A percentile compares a stretch with the other conserved stretches of the same genome.
These are phyloP conservation scores for Odontamblyopus rebecca DNA, from an alignment of 2,797 vertebrate species.

Conservation along the genomic window DNA sequence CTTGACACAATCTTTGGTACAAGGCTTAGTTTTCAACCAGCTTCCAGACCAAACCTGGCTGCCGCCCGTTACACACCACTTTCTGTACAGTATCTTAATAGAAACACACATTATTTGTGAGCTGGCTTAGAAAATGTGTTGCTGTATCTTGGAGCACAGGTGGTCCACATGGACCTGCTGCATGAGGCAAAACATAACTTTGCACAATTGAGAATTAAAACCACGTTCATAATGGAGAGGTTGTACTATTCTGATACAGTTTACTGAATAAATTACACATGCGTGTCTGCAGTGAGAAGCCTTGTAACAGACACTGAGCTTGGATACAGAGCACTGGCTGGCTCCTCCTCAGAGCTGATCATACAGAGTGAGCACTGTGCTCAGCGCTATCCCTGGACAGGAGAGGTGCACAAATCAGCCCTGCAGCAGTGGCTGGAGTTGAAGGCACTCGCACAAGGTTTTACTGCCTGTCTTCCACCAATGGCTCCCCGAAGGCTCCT, in stretches of 20 bases:
- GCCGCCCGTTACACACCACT: too few relatives aligned
- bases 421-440: constrained; percentile 66
- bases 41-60: too few relatives aligned
- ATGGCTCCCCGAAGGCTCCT: constrained; percentile 74
- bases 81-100: neutral
- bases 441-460: constrained; percentile 71
- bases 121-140: neutral
- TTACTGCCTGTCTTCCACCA: constrained; percentile 76
- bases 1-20: too few relatives aligned
- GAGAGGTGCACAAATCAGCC: constrained; percentile 75
- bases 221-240: neutral
- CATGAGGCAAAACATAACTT: neutral
- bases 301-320: constrained; percentile 24
- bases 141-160: neutral
- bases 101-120: neutral
- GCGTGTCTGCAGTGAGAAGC: neutral
- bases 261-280: neutral
- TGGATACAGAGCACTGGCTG: constrained; percentile 43
- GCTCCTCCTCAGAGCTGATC: constrained; percentile 58
- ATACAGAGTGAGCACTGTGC: constrained; percentile 63
- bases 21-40: too few relatives aligned
- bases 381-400: constrained; percentile 67
- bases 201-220: neutral
- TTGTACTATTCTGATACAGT: neutral
- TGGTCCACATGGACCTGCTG: neutral